These are phyloP conservation scores for Eupithecia dodoneata DNA, from an alignment of 2,888 invertebrate genomes.

Conservation along the genomic window DNA sequence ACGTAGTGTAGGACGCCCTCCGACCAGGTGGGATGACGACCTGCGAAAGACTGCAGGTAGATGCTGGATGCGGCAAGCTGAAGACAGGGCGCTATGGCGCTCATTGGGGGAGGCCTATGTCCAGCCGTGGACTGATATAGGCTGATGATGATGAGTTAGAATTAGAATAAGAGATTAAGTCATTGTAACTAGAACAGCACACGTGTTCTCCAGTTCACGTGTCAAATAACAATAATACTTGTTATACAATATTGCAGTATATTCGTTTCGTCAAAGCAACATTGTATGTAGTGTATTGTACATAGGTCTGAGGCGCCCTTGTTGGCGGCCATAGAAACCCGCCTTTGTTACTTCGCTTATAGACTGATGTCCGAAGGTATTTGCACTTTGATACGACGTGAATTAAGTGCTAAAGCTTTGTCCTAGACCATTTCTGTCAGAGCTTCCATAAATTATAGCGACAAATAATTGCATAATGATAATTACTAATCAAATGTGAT, in stretches of 20 bases:
- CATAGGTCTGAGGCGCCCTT: slow-evolving; percentile 16
- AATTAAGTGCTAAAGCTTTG: background rate
- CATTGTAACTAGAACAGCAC: background rate
- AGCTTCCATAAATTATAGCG: background rate
- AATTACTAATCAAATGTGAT: too few species aligned
- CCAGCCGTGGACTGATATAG: too few species aligned
- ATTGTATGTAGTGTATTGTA: background rate
- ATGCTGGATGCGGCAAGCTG: too few species aligned
- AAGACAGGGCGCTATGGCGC: too few species aligned
- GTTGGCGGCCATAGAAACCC: slow-evolving; percentile 18
- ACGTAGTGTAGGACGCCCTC: too few species aligned
- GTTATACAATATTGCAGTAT: background rate
- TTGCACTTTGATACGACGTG: slow-evolving; percentile 8
- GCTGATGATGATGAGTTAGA: too few species aligned
- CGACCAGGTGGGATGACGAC: too few species aligned
- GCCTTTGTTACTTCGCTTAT: slow-evolving; percentile 19
- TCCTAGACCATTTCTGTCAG: background rate
- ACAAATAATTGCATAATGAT: too few species aligned
- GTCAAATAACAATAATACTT: slow-evolving; percentile 4
- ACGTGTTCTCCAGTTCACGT: background rate
- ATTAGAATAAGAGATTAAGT: background rate
- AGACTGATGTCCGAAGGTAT: slow-evolving; percentile 18
- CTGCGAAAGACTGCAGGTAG: too few species aligned
- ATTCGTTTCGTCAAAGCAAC: background rate
- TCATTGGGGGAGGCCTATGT: too few species aligned